Evolutionary conservation across 2,888 invertebrate species (phyloP).

Genomic region (Macaria liturata): DNA sequence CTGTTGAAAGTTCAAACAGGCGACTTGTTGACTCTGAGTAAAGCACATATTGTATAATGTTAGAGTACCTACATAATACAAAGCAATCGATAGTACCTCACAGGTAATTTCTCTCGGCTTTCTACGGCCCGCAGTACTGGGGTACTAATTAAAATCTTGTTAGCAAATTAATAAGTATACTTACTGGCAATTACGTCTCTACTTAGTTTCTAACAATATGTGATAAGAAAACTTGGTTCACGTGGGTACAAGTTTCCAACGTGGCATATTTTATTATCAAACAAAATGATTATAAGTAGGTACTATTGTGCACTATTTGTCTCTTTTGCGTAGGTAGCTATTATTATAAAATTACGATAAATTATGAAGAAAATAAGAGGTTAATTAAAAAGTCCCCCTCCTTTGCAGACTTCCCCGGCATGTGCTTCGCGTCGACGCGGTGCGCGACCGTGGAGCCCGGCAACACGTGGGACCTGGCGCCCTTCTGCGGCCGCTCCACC

Average conservation of each 20-base stretch:
- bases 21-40: neutral
- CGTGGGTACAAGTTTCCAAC: neutral
- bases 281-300: too few species aligned
- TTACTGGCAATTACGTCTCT: neutral
- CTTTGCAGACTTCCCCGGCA: conserved; percentile 90
- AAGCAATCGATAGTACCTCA: too few species aligned
- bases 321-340: too few species aligned
- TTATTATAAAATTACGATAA: too few species aligned
- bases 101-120: too few species aligned
- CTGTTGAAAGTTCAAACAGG: too few species aligned
- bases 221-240: neutral
- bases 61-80: neutral
- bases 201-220: neutral
- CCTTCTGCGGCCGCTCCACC: conserved; percentile 96
- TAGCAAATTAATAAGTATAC: neutral
- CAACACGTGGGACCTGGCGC: conserved; percentile 92
- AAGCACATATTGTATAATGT: neutral
- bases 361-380: too few species aligned
- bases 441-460: conserved; percentile 94
- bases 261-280: too few species aligned
- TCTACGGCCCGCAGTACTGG: too few species aligned
- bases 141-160: too few species aligned
- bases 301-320: too few species aligned
- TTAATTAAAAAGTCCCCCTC: neutral
- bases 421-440: conserved; percentile 95